Evolutionary conservation across 2,113 vertebrate genomes (phyloP), one percentile per base, ranked within the genome.

Genomic region (Phainopepla nitens): DNA sequence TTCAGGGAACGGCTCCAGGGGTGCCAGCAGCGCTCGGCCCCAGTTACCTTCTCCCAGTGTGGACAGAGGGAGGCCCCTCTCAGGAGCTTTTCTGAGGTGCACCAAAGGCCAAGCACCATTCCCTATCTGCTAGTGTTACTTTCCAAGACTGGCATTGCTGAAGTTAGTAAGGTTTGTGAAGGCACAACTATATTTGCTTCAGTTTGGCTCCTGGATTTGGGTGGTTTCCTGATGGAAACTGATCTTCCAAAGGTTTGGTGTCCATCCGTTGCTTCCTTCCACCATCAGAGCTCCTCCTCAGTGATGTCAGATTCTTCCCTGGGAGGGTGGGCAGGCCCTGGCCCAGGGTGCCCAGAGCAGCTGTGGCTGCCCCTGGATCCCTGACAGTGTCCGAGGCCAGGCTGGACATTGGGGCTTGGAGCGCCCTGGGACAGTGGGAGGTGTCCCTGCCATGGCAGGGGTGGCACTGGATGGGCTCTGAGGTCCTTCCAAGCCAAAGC

Each of bases 21-120:
- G 80, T 94, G 96, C 92, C 89, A 93, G 82, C 83, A 76, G 92
- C 89, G 90, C 82, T 94, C 88, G 93, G 96, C 93, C 78, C 83
- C 94, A 90, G 79, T 96, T 93, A 82, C 27, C 85, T 83, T 71
- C 68, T 88, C 83, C 89, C 78, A 57, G 89, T 3, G 1, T 4
- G 89, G 86, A 93, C 79, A 88, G 83, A 82, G 72, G 61, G 33
- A 69, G 25, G 57, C 53, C 87, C 92, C 82, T 95, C 3, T 82
- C 50, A 19, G 70, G 79, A 70, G 85, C 85, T 93, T 91, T 93
- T 81, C 73, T 69, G 89, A 88, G 94, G 86, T 29, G 51, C 90
- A 53, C 36, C 84, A 57, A 84, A 76, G 83, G 69, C 44, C 64
- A 53, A 6, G n/a, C 36, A 51, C 92, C 72, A 25, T 51, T 84